Base-by-base conservation (phyloP, 2,797 vertebrate species). In the Vireo griseus region DNA sequence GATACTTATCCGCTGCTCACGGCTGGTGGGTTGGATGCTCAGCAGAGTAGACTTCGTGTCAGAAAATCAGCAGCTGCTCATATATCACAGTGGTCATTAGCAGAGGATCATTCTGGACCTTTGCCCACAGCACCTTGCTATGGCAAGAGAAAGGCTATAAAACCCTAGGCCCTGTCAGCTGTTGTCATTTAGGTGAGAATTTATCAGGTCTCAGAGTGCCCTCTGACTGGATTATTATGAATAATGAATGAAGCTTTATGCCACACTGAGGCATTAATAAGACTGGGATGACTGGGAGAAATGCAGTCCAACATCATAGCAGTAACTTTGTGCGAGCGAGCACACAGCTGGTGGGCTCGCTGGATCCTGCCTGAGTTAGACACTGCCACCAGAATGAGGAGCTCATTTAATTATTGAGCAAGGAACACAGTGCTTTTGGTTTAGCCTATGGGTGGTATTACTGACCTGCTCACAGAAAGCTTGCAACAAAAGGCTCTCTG, bases 171-270 rank as follows among this genome's bases (percentile, higher is more conserved):
- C 98, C 98, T 99, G 99, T 99, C 99, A 99, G 98, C 99, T 98
- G 98, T 98, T 99, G 99, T 99, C 99, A 99, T 98, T 98, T 99
- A 99, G 98, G 98, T 97, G 98, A 98, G 98, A 99, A 99, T 99
- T 99, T 99, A 99, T 99, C 99, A 98, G 98, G 98, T 97, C 98
- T 98, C 97, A 94, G 95, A 97, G 98, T 99, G 99, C 98, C 98
- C 99, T 99, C 98, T 98, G 98, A 98, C 98, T 98, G 98, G 98
- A 97, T 97, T 95, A 97, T 97, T 98, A 99, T 99, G 99, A 99
- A 99, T 99, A 99, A 99, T 99, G 98, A 99, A 99, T 99, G 99
- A 99, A 98, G 98, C 98, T 98, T 98, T 98, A 98, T 98, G 97
- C 98, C 98, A 97, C 98, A 96, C 98, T 95, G 97, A 96, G 98